Evolutionary conservation across 2,113 vertebrate genomes (phyloP).

Genomic region (Salvelinus alpinus): DNA sequence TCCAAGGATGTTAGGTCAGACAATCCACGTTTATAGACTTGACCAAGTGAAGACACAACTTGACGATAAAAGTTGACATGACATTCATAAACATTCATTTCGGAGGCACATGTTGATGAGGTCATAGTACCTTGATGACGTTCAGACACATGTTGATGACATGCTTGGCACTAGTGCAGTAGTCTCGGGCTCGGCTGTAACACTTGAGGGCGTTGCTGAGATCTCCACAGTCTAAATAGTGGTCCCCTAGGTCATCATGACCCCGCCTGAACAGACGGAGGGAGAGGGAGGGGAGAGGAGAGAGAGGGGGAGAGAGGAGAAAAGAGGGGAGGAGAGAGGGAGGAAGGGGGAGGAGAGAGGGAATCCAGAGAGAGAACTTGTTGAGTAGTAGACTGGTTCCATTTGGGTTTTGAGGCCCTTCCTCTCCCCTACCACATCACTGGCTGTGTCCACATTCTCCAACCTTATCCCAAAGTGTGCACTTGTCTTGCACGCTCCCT

Average conservation of each 20-base stretch:
- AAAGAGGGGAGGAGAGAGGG: too few species aligned
- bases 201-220: constrained; percentile 98
- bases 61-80: neutral
- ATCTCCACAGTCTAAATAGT: constrained; percentile 97
- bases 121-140: constrained; percentile 89
- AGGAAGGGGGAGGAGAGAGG: too few species aligned
- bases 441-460: too few species aligned
- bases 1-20: neutral
- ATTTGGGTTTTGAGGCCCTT: too few species aligned
- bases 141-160: constrained; percentile 99
- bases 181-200: constrained; percentile 95
- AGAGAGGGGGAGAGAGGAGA: too few species aligned
- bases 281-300: too few species aligned
- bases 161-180: constrained; percentile 98
- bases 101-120: neutral
- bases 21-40: too few species aligned
- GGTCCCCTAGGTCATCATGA: constrained; percentile 95
- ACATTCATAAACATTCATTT: neutral
- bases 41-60: neutral
- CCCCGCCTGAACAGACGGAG: constrained; percentile 79
- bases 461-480: too few species aligned
- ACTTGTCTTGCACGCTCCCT: too few species aligned
- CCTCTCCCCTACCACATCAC: too few species aligned
- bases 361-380: too few species aligned
- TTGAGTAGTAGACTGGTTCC: too few species aligned